Percentiles rank a stretch among this genome's conserved stretches.
Conservation (phyloP, 2,113 vertebrate species). For the Stigmatopora argus region DNA sequence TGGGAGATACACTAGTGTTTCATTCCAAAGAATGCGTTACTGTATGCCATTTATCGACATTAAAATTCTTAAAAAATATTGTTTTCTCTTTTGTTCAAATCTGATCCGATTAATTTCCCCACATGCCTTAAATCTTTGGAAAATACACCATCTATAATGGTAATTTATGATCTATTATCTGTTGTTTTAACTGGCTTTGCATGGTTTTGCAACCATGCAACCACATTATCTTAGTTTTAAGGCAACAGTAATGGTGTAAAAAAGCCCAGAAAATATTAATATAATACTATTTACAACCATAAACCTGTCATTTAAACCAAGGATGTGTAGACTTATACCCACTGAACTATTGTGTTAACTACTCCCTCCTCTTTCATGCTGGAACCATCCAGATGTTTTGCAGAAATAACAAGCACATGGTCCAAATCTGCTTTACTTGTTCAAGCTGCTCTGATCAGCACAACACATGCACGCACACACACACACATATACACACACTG, state of each 20-base stretch:
- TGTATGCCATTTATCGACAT: conserved; percentile 48
- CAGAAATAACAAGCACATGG: conserved; percentile 60
- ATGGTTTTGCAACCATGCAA: not conserved
- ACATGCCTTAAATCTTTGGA: too few relatives aligned
- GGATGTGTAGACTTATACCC: not conserved
- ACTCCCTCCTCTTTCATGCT: conserved; percentile 30
- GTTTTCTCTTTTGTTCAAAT: not conserved
- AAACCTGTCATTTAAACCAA: not conserved
- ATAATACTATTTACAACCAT: not conserved
- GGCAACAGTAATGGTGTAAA: not conserved
- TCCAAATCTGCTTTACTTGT: conserved; percentile 83
- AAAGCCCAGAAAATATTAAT: not conserved
- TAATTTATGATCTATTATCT: too few relatives aligned
- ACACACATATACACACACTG: conserved; percentile 28
- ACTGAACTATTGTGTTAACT: not conserved
- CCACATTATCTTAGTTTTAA: not conserved
- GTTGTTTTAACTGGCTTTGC: not conserved
- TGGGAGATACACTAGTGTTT: conserved; percentile 39
- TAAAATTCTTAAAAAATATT: conserved; percentile 56
- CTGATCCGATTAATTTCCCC: not conserved
- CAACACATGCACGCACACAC: conserved; percentile 6
- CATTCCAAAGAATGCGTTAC: conserved; percentile 55
- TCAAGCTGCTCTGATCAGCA: conserved; percentile 71
- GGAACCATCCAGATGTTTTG: conserved; percentile 52
- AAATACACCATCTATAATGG: too few relatives aligned